These are phyloP conservation scores for Noctua janthina DNA, from an alignment of 2,888 invertebrate species.

Conservation along the genomic window DNA sequence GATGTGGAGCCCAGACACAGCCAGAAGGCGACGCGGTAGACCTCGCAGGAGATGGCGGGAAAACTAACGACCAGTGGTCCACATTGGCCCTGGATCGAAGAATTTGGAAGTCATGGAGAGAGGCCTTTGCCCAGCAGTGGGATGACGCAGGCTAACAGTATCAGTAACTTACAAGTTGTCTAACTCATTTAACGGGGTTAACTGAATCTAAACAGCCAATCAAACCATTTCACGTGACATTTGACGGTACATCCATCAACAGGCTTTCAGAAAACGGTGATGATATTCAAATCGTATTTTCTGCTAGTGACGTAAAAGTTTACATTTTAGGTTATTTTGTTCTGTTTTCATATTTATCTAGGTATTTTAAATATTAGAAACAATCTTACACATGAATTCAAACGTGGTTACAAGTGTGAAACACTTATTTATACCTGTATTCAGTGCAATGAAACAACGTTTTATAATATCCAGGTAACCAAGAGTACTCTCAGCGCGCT, in stretches of 20 bases:
- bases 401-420: background rate
- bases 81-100: too few species aligned
- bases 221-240: background rate
- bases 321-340: background rate
- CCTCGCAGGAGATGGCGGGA: too few species aligned
- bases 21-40: too few species aligned
- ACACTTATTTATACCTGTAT: background rate
- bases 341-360: background rate
- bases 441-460: constrained; percentile 50
- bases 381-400: background rate
- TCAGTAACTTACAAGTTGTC: background rate
- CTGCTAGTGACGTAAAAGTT: background rate
- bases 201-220: background rate
- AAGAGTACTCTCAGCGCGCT: constrained; percentile 93
- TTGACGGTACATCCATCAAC: background rate
- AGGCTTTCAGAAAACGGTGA: background rate
- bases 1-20: too few species aligned
- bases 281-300: background rate
- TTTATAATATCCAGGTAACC: constrained; percentile 89
- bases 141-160: too few species aligned
- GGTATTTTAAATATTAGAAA: background rate
- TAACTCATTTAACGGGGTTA: background rate
- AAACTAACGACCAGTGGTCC: too few species aligned
- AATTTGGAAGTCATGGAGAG: too few species aligned
- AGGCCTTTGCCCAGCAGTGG: too few species aligned